Conservation (phyloP, 2,113 vertebrate species). For the Perca flavescens region DNA sequence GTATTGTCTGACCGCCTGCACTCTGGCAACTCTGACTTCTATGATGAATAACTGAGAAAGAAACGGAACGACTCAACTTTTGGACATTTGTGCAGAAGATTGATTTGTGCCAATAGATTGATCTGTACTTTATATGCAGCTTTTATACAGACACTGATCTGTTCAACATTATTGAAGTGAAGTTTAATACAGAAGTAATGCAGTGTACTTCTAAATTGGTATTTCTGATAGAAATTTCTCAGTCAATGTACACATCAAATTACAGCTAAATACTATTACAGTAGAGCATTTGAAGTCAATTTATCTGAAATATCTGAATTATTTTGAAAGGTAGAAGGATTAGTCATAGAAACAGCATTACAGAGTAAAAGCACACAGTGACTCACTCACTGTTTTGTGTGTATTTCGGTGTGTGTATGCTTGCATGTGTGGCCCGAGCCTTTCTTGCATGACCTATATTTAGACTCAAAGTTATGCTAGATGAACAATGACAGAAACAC, state of each 20-base stretch:
- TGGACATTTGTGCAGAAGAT: conserved; percentile 7
- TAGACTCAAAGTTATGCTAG: conserved; percentile 60
- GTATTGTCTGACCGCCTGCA: conserved; percentile 50
- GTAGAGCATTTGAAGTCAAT: neutral
- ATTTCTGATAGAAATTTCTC: neutral
- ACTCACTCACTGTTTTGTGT: conserved; percentile 29
- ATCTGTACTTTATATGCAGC: neutral
- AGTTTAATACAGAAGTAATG: neutral
- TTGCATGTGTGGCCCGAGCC: conserved; percentile 21
- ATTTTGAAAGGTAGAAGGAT: neutral
- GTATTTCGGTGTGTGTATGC: conserved; percentile 11
- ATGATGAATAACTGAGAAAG: conserved; percentile 55
- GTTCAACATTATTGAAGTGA: neutral
- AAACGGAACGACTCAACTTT: conserved; percentile 20
- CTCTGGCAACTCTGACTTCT: conserved; percentile 29
- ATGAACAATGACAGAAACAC: conserved; percentile 67
- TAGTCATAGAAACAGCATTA: conserved; percentile 4
- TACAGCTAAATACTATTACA: neutral
- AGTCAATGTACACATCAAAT: neutral
- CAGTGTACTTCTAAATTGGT: neutral
- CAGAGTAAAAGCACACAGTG: conserved; percentile 22
- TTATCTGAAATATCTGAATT: neutral
- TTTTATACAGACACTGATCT: neutral
- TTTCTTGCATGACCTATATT: conserved; percentile 70
- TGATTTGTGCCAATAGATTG: neutral